Base-by-base conservation (phyloP, 2,113 vertebrate species). In the Plecotus auritus region DNA sequence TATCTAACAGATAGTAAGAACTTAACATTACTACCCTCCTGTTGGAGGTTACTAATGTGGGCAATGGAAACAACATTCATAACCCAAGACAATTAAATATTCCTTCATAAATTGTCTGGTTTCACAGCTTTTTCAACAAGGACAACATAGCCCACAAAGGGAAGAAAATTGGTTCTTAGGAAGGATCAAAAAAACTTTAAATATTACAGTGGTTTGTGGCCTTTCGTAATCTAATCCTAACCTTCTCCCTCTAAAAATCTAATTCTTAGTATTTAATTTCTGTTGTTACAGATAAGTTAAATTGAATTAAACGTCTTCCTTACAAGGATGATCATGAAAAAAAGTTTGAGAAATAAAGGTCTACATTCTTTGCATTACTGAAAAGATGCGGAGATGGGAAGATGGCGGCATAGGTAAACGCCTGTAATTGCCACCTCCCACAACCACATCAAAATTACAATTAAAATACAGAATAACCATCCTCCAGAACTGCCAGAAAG, bases 111-210 rank as follows among this genome's bases (percentile, higher is more conserved):
- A 83, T 42, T 64, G 37, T 16, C 83, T 91, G 64, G 30, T 91
- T 82, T 88, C 90, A 69, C 54, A 93, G 56, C 88, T 90, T 86
- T 94, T 73, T 94, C 77, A 88, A 74, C 20, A 77, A 40, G 40
- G 13, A 28, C 49, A 51, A 26, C n/a, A 77, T 7, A 35, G 1
- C 22, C 28, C 78, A 83, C 32, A 69, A 74, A 42, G 35, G 51
- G 49, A 81, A 84, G 85, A 88, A 92, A 91, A 81, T 1, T 86
- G 45, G 42, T 83, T 96, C 40, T 74, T 40, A n/a, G 16, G 49
- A 30, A 88, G 18, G 51, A 17, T 69, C 59, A 56, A 90, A 78
- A 76, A 76, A 51, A 54, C 35, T 45, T 83, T 70, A 91, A 18
- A 6, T 82, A 84, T 54, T 81, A 72, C 17, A 61, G 54, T 88